Evolutionary conservation across 2,797 vertebrate genomes (phyloP), one percentile per base, ranked within the genome.

Genomic region (Natrix natrix): DNA sequence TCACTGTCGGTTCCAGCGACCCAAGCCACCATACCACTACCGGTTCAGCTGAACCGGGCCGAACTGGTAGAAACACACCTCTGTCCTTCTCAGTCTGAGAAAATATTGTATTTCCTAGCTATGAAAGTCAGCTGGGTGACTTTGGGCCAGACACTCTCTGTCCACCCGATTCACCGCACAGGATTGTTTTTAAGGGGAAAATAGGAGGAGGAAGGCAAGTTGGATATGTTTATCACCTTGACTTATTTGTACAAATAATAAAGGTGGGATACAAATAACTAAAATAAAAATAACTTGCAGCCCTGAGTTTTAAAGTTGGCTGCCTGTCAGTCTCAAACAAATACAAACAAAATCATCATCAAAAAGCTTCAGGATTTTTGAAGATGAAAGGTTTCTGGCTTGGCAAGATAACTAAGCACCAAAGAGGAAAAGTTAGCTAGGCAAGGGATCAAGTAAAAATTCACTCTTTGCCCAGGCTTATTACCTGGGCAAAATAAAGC

Each of bases 51-150:
- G 5, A 48, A 48, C 48, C 5, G 5, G 48, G 48, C 48, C 48
- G 48, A 48, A 48, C 48, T 48, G 48, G 48, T 48, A 48, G 48
- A 5, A 48, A 48, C 48, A 48, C 48, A 48, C 48, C 5, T 5
- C 5, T 3, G 48, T 91, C 89, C 93, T 37, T 11, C 0, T 48
- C 5, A 43, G 74, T 24, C n/a, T 48, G 88, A 94, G 93, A 37
- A 66, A 59, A 91, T 86, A 87, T 94, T 96, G 94, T 8, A 60
- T 94, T 96, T 96, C 93, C 93, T 95, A 74, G 66, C 66, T n/a
- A 74, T 37, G n/a, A 37, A 37, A 74, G n/a, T 74, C 66, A 74
- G n/a, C n/a, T 17, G n/a, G 66, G 66, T 74, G 66, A 37, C 66
- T 69, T 69, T 69, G n/a, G 14, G 66, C 14, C 5, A 16, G n/a